phyloP scores from a whole-genome alignment of 2,888 invertebrate species.

The Luperina nickerlii region DNA sequence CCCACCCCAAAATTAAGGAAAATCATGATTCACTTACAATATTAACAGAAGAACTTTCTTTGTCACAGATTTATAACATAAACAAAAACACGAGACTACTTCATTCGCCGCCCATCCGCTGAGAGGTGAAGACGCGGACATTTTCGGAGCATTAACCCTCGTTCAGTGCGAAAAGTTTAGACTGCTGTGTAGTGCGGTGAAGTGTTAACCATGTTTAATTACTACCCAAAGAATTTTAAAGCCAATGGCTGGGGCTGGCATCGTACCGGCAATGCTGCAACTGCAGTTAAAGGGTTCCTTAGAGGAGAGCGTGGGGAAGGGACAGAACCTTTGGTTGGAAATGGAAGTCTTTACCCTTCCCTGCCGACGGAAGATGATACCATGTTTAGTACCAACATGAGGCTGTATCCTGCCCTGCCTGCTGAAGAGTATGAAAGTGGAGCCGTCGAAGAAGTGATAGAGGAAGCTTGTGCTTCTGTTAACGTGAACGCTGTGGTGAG shows the following conservation, averaged over 20 bases:
- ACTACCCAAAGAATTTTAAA: slow-evolving; percentile 87
- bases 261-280: slow-evolving; percentile 76
- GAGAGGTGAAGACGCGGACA: slow-evolving; percentile 65
- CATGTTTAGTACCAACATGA: slow-evolving; percentile 77
- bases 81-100: slow-evolving; percentile 43
- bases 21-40: slow-evolving; percentile 25
- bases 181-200: slow-evolving; percentile 42
- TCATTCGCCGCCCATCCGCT: slow-evolving; percentile 64
- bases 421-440: slow-evolving; percentile 86
- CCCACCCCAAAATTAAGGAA: slow-evolving; percentile 1
- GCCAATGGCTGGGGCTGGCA: slow-evolving; percentile 89
- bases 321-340: slow-evolving; percentile 77
- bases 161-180: slow-evolving; percentile 36
- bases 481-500: slow-evolving; percentile 86
- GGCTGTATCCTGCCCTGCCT: slow-evolving; percentile 85
- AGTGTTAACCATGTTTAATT: slow-evolving; percentile 70
- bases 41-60: slow-evolving; percentile 57
- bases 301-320: slow-evolving; percentile 81
- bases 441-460: slow-evolving; percentile 85
- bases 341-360: slow-evolving; percentile 81
- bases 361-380: slow-evolving; percentile 84
- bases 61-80: slow-evolving; percentile 66
- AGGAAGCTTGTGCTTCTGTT: slow-evolving; percentile 84
- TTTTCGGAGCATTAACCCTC: slow-evolving; percentile 52
- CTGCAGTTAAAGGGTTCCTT: slow-evolving; percentile 83